Evolutionary conservation across 1,140 invertebrate species (phyloP).

Genomic region (Phenacoccus solenopsis): DNA sequence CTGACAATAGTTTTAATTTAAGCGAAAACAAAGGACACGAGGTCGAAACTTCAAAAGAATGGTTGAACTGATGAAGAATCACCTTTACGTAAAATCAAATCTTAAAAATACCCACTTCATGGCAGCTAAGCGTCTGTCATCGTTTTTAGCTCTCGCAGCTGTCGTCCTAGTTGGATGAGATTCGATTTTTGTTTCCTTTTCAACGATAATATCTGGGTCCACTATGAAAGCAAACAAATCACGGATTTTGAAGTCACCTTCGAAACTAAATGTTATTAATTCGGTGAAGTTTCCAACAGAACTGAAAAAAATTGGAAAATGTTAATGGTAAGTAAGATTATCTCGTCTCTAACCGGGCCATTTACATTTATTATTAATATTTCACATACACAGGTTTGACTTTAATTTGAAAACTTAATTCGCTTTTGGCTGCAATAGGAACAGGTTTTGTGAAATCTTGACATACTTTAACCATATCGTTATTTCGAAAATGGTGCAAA

Average conservation of each 20-base stretch:
- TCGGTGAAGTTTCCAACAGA: constrained; percentile 45
- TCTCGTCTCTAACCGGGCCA: too few species aligned
- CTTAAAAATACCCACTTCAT: constrained; percentile 10
- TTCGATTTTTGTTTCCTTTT: not conserved
- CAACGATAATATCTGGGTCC: constrained; percentile 21
- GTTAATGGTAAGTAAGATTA: too few species aligned
- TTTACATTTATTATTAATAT: too few species aligned
- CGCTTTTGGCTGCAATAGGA: not conserved
- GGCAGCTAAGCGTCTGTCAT: constrained; percentile 28
- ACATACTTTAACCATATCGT: not conserved
- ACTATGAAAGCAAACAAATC: constrained; percentile 37
- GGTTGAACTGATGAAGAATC: not conserved
- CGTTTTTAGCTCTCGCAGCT: constrained; percentile 34
- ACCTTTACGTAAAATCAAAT: not conserved
- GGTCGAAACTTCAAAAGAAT: not conserved
- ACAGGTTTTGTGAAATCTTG: not conserved
- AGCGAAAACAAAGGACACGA: too few species aligned
- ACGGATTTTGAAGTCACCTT: constrained; percentile 41
- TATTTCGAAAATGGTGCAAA: not conserved
- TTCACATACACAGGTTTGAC: not conserved
- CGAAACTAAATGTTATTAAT: constrained; percentile 43
- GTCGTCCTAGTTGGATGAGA: constrained; percentile 24
- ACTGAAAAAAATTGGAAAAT: constrained; percentile 27
- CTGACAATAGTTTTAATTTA: too few species aligned
- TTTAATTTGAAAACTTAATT: not conserved